Evolutionary conservation across 2,888 invertebrate species (phyloP).

Genomic region (Ischnus inquisitorius): DNA sequence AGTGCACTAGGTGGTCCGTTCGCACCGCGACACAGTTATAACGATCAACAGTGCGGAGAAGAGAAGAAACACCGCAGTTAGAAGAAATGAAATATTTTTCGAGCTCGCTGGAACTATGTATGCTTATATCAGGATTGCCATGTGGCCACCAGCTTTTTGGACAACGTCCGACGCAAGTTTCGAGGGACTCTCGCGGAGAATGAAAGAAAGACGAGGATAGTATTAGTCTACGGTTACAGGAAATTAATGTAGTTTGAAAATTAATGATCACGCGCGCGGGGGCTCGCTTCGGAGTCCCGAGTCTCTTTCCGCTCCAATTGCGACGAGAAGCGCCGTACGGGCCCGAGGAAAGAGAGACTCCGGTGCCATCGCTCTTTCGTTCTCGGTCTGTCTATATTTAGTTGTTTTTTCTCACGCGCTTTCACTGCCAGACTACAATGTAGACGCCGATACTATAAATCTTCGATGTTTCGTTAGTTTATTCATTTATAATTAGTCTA

Average conservation of each 20-base stretch:
- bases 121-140: constrained; percentile 76
- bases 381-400: constrained; percentile 57
- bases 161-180: constrained; percentile 66
- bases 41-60: constrained; percentile 27
- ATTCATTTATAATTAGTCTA: not conserved
- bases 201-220: constrained; percentile 27
- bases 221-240: constrained; percentile 73
- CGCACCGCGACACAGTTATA: constrained; percentile 45
- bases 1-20: constrained; percentile 53
- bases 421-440: constrained; percentile 49
- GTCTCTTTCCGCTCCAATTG: constrained; percentile 71
- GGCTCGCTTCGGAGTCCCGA: constrained; percentile 34
- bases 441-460: constrained; percentile 4
- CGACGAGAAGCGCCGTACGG: constrained; percentile 43
- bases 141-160: constrained; percentile 82
- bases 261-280: constrained; percentile 79
- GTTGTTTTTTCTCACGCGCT: constrained; percentile 49
- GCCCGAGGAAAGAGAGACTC: constrained; percentile 26
- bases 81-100: constrained; percentile 42
- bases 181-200: constrained; percentile 33
- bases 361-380: constrained; percentile 46
- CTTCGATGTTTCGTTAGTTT: not conserved
- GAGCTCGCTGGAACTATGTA: constrained; percentile 75
- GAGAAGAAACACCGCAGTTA: constrained; percentile 14
- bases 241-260: constrained; percentile 83